phyloP scores from a whole-genome alignment of 2,113 vertebrate species.

The Osmerus eperlanus region DNA sequence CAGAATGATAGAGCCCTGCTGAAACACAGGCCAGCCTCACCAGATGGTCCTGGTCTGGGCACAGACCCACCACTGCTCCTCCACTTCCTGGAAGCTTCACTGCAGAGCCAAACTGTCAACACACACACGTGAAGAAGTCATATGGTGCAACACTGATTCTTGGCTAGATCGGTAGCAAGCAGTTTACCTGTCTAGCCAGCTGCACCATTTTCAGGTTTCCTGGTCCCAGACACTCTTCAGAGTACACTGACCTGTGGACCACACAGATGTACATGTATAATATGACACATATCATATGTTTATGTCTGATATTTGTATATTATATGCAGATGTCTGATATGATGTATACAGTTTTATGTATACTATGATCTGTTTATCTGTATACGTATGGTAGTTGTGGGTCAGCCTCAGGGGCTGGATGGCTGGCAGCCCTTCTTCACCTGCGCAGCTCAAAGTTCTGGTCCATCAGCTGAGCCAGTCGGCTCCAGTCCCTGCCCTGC shows the following conservation, averaged over 20 bases:
- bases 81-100: constrained; percentile 81
- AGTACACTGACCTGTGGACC: constrained; percentile 70
- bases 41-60: constrained; percentile 65
- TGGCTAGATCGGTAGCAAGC: background rate
- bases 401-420: background rate
- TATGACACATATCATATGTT: background rate
- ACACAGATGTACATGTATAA: background rate
- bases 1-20: no score
- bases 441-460: constrained; percentile 77
- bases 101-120: constrained; percentile 73
- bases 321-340: no score
- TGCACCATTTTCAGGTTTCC: constrained; percentile 78
- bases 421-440: constrained; percentile 41
- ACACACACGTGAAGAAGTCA: background rate
- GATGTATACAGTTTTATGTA: no score
- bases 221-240: constrained; percentile 73
- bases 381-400: no score
- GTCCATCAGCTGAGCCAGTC: constrained; percentile 75
- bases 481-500: constrained; percentile 64
- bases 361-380: no score
- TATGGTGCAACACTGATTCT: background rate
- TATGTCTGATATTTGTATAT: background rate
- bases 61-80: constrained; percentile 77
- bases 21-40: constrained; percentile 45
- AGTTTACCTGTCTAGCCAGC: constrained; percentile 71